These are phyloP conservation scores for Labia minor DNA, from an alignment of 2,888 invertebrate species.

Conservation along the genomic window DNA sequence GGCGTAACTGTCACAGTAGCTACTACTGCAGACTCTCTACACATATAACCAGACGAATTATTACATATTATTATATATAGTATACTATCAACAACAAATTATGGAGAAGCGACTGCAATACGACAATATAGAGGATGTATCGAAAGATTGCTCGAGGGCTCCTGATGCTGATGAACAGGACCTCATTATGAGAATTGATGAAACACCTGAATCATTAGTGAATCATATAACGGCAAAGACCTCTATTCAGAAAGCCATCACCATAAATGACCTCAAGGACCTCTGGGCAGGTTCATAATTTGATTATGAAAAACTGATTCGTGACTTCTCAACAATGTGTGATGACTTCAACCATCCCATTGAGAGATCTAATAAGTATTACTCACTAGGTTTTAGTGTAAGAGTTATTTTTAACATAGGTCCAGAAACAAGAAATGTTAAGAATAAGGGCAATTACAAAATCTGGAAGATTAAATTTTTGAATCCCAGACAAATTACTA, in stretches of 20 bases:
- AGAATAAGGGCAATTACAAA: not conserved
- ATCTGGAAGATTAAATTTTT: not conserved
- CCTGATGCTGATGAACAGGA: not conserved
- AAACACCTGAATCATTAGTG: not conserved
- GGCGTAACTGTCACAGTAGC: too few relatives aligned
- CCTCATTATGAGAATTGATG: not conserved
- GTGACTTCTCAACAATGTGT: not conserved
- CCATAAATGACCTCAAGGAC: not conserved
- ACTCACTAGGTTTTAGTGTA: not conserved
- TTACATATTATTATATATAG: not conserved
- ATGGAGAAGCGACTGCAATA: not conserved
- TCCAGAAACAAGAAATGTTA: not conserved
- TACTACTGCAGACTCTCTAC: too few relatives aligned
- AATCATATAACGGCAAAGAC: not conserved
- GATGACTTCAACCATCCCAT: not conserved
- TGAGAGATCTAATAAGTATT: not conserved
- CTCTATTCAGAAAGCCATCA: not conserved
- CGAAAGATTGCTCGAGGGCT: not conserved
- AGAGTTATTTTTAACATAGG: not conserved
- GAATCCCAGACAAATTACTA: not conserved
- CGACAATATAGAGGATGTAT: not conserved
- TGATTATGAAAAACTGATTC: not conserved
- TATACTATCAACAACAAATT: not conserved
- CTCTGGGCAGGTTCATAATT: not conserved
- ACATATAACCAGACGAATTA: not conserved